Evolutionary conservation across 2,888 invertebrate genomes (phyloP), one percentile per base, ranked within the genome.

Genomic region (Troides aeacus): DNA sequence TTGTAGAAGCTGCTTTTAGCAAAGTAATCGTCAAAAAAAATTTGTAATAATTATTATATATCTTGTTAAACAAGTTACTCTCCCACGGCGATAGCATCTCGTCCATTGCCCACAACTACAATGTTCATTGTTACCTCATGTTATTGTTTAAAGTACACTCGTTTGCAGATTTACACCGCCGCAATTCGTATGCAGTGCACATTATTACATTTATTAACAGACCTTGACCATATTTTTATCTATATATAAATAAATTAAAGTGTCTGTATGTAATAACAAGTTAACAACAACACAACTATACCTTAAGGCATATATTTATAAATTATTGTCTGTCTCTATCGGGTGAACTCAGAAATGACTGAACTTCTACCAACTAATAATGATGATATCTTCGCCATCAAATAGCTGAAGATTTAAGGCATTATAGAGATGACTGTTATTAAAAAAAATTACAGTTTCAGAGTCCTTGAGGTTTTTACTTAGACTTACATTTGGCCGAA

Each of bases 41-140:
- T 62, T 46, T 42, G 18, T 53, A 23, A 56, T 65, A 61, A 69
- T 62, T 62, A 62, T 69, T 62, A 69, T 58, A 58, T 58, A 66
- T 70, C 59, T 70, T 70, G 65, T 69, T 65, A 65, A 65, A 62
- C 69, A 69, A 69, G 46, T 53, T 5, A 58, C 62, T 65, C 61
- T 69, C 69, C 46, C 69, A 69, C 53, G 24, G n/a, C 12, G 69
- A 69, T 69, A 64, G 17, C 64, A 65, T 65, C 64, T 18, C 17
- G 30, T 69, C 60, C 61, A 62, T 12, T 53, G 21, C 23, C 18
- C 36, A 18, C 23, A 23, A 39, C 10, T 62, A 64, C n/a, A 60
- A 23, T 21, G 15, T 69, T 59, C 61, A 65, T 69, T 69, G 69
- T 64, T 64, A 42, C 42, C 56, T 59, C 8, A 30, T 21, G 23